These are phyloP conservation scores for Noctua comes DNA, from an alignment of 2,888 invertebrate genomes.

Conservation along the genomic window DNA sequence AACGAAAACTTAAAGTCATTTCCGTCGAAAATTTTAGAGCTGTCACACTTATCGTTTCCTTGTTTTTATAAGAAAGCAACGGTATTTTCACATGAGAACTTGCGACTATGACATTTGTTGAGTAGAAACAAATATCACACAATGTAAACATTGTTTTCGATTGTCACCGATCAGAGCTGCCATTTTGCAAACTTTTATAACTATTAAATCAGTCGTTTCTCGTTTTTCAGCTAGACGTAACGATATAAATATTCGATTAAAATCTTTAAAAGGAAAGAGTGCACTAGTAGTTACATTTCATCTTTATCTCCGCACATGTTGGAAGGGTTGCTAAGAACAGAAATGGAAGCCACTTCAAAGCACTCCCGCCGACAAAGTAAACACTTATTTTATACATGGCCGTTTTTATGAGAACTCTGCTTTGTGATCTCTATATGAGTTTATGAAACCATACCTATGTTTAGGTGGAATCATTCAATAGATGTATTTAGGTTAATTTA, in stretches of 20 bases:
- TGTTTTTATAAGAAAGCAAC: conserved; percentile 10
- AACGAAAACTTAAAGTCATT: conserved; percentile 26
- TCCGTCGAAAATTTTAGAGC: conserved; percentile 22
- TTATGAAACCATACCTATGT: conserved; percentile 49
- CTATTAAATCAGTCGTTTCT: neutral
- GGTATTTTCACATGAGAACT: neutral
- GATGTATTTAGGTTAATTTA: conserved; percentile 62
- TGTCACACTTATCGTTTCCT: conserved; percentile 4
- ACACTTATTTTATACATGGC: conserved; percentile 83
- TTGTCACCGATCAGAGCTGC: neutral
- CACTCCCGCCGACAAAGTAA: conserved; percentile 82
- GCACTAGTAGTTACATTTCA: conserved; percentile 70
- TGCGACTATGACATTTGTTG: neutral
- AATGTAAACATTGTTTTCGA: neutral
- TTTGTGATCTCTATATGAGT: conserved; percentile 74
- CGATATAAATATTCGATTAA: conserved; percentile 61
- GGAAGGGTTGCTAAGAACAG: conserved; percentile 85
- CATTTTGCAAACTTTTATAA: neutral
- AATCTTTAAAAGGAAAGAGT: conserved; percentile 68
- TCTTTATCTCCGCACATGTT: conserved; percentile 81
- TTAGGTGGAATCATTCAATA: conserved; percentile 36
- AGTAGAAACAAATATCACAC: neutral
- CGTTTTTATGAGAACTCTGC: conserved; percentile 81
- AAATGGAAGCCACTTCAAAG: conserved; percentile 88
- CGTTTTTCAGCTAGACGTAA: conserved; percentile 26